Percentiles rank a stretch among this genome's conserved stretches.
Conservation (phyloP, 2,113 vertebrate genomes). For the Eubucco bourcierii region DNA sequence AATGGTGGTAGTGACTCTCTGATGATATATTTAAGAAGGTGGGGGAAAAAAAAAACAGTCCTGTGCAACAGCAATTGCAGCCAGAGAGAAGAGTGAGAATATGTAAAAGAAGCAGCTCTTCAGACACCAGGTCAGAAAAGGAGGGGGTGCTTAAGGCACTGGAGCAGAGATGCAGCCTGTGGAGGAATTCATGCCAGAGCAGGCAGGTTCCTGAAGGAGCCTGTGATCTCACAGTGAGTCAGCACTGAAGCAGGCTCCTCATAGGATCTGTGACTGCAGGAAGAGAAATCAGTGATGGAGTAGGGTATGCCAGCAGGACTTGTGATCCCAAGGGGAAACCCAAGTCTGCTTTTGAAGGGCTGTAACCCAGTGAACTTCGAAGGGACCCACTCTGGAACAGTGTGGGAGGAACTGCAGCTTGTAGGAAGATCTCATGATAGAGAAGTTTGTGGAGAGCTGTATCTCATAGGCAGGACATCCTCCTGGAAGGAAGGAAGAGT, state of each 20-base stretch:
- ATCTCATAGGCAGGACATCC: background rate
- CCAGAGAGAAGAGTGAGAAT: background rate
- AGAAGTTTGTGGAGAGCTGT: background rate
- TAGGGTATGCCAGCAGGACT: background rate
- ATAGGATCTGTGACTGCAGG: background rate
- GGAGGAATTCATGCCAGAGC: fast-evolving
- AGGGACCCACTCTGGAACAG: fast-evolving
- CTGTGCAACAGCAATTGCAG: background rate
- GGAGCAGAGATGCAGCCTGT: background rate
- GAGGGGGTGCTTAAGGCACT: background rate
- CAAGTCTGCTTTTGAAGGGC: background rate
- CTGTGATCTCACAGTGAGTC: background rate
- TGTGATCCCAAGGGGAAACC: fast-evolving
- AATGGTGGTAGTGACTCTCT: fast-evolving
- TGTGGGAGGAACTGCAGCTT: background rate
- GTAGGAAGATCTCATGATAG: fast-evolving
- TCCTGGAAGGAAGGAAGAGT: background rate
- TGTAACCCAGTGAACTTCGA: too few relatives aligned
- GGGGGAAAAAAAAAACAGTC: too few relatives aligned
- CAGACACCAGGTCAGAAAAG: background rate
- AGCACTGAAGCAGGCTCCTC: fast-evolving
- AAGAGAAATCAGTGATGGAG: background rate
- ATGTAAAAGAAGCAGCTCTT: too few relatives aligned
- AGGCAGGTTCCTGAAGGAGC: background rate
- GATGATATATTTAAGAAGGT: background rate